Base-by-base conservation (phyloP, 2,888 invertebrate genomes). In the Syrphus vitripennis region DNA sequence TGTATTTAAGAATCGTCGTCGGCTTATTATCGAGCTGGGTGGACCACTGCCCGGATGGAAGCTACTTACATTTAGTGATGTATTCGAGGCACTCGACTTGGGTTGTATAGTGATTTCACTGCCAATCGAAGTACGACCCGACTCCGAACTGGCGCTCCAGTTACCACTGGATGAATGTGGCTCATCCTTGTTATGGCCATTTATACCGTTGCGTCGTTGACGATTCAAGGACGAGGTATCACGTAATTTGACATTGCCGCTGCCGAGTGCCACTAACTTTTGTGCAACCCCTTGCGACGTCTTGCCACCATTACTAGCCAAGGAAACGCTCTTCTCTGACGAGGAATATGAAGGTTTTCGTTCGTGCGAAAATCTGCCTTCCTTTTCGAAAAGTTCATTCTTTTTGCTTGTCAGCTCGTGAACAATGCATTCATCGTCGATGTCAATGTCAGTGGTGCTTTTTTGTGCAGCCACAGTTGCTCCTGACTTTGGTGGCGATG, bases 111-210 rank as follows among this genome's bases (percentile, higher is more conserved):
- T 95, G 61, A 96, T 96, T 93, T 97, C 97, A 63, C 97, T 97
- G 86, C 96, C 97, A 82, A 97, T 96, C 72, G 97, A 97, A 5
- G 97, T 96, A 83, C 97, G 93, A 21, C 97, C 97, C 71, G 97
- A 97, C 91, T 97, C 97, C 0, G 97, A 97, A 90, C 97, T 98
- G 1, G 97, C 98, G 88, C 97, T 97, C 98, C 98, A 98, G 92
- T 98, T 98, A 45, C 98, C 98, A 89, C 97, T 96, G 14, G 97
- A 97, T 1, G 97, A 97, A 92, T 97, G 96, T 40, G 96, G 96
- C 90, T 97, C 97, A 87, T 97, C 97, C 91, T 95, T 96, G 82
- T 91, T 92, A 86, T 91, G 90, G 55, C 93, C 94, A 57, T 93
- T 92, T 5, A 90, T 89, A 19, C 94, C 95, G 42, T 94, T 94